Conservation (phyloP, 2,113 vertebrate species). For the Dolichotis patagonum region DNA sequence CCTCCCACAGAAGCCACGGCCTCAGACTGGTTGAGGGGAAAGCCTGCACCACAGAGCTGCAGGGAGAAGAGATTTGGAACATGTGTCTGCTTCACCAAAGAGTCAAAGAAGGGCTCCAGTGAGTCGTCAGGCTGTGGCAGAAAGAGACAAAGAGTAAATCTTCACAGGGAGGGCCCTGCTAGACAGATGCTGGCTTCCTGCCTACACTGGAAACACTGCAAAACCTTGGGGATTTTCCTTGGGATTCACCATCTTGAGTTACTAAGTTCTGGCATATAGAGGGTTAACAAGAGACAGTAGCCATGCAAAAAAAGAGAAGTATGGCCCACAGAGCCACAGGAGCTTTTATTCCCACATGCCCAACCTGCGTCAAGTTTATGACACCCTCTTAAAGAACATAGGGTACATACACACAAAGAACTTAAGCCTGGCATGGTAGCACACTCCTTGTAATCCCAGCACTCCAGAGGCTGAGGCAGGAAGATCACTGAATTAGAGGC, state of each 20-base stretch:
- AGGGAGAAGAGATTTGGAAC: constrained; percentile 97
- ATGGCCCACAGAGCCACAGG: background rate
- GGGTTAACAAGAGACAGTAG: background rate
- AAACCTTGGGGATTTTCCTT: background rate
- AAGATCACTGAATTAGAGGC: background rate
- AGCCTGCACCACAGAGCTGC: constrained; percentile 95
- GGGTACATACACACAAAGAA: background rate
- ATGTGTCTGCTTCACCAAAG: constrained; percentile 94
- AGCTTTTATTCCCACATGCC: background rate
- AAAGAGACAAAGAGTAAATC: constrained; percentile 54
- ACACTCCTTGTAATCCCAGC: background rate
- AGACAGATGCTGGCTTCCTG: background rate
- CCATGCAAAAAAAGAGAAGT: background rate
- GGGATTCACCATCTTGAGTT: constrained; percentile 4
- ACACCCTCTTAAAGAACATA: background rate
- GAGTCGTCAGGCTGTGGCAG: constrained; percentile 93
- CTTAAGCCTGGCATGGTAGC: background rate
- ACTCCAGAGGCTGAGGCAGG: background rate
- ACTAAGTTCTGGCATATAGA: background rate
- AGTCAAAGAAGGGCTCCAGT: constrained; percentile 98
- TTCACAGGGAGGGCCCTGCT: background rate
- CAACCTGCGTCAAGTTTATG: background rate
- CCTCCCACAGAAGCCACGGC: constrained; percentile 94
- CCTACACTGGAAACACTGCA: background rate
- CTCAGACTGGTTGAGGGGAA: constrained; percentile 93